Percentiles rank a stretch among this genome's conserved stretches.
Evolutionary conservation across 2,888 invertebrate genomes (phyloP).

Genomic region (Coleophora deauratella): DNA sequence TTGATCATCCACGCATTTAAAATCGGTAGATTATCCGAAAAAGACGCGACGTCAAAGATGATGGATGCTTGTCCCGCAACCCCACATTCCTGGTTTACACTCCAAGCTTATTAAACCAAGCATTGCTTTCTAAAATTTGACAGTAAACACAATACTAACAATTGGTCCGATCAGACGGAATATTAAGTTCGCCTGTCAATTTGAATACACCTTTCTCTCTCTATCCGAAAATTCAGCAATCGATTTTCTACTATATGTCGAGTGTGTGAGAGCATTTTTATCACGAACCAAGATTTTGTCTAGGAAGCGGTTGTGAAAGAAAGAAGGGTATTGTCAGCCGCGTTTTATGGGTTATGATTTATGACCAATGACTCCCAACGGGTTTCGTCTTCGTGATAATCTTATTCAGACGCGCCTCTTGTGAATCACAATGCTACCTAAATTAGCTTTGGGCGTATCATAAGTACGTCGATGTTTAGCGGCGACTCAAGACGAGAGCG

Average conservation of each 20-base stretch:
- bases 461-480: conserved; percentile 46
- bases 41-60: conserved; percentile 44
- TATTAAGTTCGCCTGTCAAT: conserved; percentile 73
- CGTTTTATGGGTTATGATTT: conserved; percentile 73
- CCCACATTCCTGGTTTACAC: conserved; percentile 30
- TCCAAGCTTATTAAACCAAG: conserved; percentile 40
- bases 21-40: conserved; percentile 48
- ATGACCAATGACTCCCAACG: conserved; percentile 73
- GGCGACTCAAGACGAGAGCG: conserved; percentile 27
- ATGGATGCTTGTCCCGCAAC: conserved; percentile 64
- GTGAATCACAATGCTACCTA: conserved; percentile 72
- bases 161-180: conserved; percentile 72
- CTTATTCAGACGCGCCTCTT: conserved; percentile 66
- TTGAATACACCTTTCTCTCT: conserved; percentile 52
- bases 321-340: conserved; percentile 66
- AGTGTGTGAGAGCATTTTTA: conserved; percentile 23
- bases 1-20: conserved; percentile 54
- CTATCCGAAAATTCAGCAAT: conserved; percentile 25
- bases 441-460: conserved; percentile 62
- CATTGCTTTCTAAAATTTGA: conserved; percentile 61
- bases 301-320: conserved; percentile 56
- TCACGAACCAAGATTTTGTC: conserved; percentile 16
- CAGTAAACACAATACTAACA: conserved; percentile 68
- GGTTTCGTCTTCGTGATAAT: conserved; percentile 66
- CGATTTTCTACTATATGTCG: conserved; percentile 20